A percentile compares a stretch with the other conserved stretches of the same genome.
Evolutionary conservation across 2,113 vertebrate genomes (phyloP).

Genomic region (Tonatia bakeri): DNA sequence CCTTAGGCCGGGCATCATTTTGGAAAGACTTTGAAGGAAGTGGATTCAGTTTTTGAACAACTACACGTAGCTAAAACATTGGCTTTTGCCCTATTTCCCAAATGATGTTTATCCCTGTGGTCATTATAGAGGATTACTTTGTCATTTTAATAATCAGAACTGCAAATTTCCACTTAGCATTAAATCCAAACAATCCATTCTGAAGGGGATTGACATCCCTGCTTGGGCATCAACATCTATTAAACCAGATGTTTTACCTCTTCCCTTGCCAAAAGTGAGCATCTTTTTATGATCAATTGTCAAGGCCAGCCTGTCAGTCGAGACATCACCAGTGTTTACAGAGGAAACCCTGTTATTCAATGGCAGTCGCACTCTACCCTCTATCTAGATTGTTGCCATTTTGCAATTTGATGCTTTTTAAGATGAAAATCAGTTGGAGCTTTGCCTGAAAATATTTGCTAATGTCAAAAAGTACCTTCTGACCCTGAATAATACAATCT

Average conservation of each 20-base stretch:
- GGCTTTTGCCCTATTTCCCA: not conserved
- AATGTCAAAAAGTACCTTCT: conserved; percentile 2
- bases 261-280: conserved; percentile 32
- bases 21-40: not conserved
- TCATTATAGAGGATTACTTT: not conserved
- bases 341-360: not conserved
- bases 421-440: conserved; percentile 32
- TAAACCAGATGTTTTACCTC: conserved; percentile 61
- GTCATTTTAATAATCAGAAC: conserved; percentile 51
- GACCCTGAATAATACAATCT: conserved; percentile 25
- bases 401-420: conserved; percentile 32
- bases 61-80: not conserved
- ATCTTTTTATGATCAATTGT: conserved; percentile 57
- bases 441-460: conserved; percentile 38
- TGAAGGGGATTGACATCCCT: conserved; percentile 52
- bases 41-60: conserved; percentile 23
- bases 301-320: conserved; percentile 47
- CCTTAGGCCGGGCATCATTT: not conserved
- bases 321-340: conserved; percentile 24
- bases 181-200: conserved; percentile 54
- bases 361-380: not conserved
- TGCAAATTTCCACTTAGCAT: conserved; percentile 32
- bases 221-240: conserved; percentile 28
- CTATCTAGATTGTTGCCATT: not conserved
- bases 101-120: conserved; percentile 34